Evolutionary conservation across 2,888 invertebrate species (phyloP).

Genomic region (Trichogramma dendrolimi): DNA sequence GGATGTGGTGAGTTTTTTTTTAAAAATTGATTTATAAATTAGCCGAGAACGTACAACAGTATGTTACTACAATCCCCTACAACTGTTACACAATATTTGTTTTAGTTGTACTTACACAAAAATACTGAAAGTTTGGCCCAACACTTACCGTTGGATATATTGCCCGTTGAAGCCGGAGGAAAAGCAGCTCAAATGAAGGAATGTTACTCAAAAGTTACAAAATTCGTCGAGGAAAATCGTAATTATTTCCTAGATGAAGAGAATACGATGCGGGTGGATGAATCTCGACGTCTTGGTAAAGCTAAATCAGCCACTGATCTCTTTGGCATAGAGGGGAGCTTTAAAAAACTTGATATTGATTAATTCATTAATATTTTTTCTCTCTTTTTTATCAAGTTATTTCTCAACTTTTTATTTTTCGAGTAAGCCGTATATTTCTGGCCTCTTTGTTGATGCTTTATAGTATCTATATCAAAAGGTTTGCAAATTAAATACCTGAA

Average conservation of each 20-base stretch:
- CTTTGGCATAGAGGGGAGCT: conserved; percentile 68
- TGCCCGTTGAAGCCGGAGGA: conserved; percentile 66
- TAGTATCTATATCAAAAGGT: no score
- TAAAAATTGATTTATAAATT: not conserved
- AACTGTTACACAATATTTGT: not conserved
- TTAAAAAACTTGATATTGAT: conserved; percentile 70
- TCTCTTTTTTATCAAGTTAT: not conserved
- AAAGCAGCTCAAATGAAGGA: conserved; percentile 49
- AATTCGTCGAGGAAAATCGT: conserved; percentile 44
- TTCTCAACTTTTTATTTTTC: no score
- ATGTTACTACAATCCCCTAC: no score
- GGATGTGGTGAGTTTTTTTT: conserved; percentile 39
- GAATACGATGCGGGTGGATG: conserved; percentile 58
- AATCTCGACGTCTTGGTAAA: conserved; percentile 61
- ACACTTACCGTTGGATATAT: conserved; percentile 56
- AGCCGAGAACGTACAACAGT: no score
- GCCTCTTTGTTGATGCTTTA: no score
- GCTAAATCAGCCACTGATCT: conserved; percentile 61
- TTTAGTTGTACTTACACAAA: conserved; percentile 55
- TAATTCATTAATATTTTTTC: conserved; percentile 41
- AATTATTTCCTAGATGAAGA: conserved; percentile 53
- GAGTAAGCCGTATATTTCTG: no score
- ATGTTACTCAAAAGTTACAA: conserved; percentile 37
- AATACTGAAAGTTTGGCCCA: conserved; percentile 53
- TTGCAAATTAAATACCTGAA: no score